phyloP scores from a whole-genome alignment of 2,888 invertebrate species.

The Pheosia tremula region DNA sequence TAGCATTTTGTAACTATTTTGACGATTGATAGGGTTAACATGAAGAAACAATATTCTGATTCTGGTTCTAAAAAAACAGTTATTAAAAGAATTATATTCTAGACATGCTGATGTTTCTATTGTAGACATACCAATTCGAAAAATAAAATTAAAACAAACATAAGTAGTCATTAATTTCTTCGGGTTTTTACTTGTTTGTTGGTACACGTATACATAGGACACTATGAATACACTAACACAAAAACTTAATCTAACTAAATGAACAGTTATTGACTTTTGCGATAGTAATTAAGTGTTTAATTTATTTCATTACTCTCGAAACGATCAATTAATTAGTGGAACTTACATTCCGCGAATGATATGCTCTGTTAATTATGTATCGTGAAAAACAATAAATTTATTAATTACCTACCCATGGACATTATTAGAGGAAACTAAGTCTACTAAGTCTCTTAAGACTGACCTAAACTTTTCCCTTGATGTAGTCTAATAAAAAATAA shows the following conservation, averaged over 20 bases:
- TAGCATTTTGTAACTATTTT: no score
- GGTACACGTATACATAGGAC: background rate
- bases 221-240: background rate
- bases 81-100: no score
- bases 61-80: no score
- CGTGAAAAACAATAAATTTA: background rate
- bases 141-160: no score
- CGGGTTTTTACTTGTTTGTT: no score
- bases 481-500: no score
- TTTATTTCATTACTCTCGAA: constrained; percentile 14
- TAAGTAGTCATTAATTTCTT: no score
- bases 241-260: constrained; percentile 17
- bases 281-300: constrained; percentile 13
- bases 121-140: no score
- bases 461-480: background rate
- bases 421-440: background rate
- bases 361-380: constrained; percentile 8
- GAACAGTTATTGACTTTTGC: constrained; percentile 7
- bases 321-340: constrained; percentile 22
- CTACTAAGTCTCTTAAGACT: no score
- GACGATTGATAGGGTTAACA: no score
- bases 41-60: no score
- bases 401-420: background rate
- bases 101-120: no score
- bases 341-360: constrained; percentile 23